A percentile compares a stretch with the other conserved stretches of the same genome.
phyloP scores from a whole-genome alignment of 2,888 invertebrate genomes.

The Pantelozetes paolii region DNA sequence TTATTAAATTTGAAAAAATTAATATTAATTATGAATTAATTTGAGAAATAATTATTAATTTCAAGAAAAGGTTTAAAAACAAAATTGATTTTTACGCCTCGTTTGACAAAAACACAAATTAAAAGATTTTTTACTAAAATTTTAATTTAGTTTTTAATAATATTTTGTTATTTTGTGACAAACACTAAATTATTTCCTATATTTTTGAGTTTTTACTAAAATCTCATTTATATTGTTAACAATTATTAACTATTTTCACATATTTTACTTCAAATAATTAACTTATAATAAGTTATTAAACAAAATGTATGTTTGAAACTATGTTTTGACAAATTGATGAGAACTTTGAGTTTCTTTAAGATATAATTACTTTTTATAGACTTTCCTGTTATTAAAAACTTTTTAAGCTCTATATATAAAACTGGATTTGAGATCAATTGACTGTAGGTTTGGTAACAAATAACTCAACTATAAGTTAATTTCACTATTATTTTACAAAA shows the following conservation, averaged over 20 bases:
- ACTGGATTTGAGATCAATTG: neutral
- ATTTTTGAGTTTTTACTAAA: neutral
- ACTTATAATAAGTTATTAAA: slow-evolving; percentile 6
- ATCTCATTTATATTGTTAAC: neutral
- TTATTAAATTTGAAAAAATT: no score
- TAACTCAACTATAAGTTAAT: neutral
- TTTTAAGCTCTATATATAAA: neutral
- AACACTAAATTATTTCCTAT: neutral
- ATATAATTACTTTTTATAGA: neutral
- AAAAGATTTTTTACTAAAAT: no score
- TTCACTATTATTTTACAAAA: neutral
- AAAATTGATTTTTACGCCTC: no score
- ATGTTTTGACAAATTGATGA: slow-evolving; percentile 20
- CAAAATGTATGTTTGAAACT: neutral
- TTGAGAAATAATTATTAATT: no score
- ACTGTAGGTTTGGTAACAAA: neutral
- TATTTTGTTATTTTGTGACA: neutral
- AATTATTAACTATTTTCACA: neutral
- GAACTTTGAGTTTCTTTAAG: neutral
- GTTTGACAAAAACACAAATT: no score
- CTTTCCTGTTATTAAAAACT: slow-evolving; percentile 10
- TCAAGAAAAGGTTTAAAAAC: no score
- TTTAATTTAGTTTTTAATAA: no score
- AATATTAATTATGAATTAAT: no score
- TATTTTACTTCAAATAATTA: neutral